phyloP scores from a whole-genome alignment of 2,888 invertebrate species.

The Protodeltote pygarga region DNA sequence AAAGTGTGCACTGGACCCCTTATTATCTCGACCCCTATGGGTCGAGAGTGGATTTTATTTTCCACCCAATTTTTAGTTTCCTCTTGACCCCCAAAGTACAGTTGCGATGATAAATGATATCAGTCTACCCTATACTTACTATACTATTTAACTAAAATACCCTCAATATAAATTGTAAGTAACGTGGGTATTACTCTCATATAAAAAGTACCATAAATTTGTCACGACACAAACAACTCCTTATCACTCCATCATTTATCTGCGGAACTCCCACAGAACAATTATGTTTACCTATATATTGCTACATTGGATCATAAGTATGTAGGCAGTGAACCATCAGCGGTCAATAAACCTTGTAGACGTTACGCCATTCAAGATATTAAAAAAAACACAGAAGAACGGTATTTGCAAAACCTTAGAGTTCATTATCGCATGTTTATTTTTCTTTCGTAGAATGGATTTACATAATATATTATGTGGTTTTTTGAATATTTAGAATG shows the following conservation, averaged over 20 bases:
- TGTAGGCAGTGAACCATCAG: constrained; percentile 39
- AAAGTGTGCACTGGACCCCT: too few relatives aligned
- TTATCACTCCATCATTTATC: constrained; percentile 13
- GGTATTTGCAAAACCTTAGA: constrained; percentile 36
- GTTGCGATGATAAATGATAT: too few relatives aligned
- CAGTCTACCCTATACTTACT: too few relatives aligned
- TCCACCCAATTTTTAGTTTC: too few relatives aligned
- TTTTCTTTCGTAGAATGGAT: constrained; percentile 8
- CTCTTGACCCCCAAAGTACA: too few relatives aligned
- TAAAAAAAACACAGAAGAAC: constrained; percentile 34
- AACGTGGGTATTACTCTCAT: too few relatives aligned
- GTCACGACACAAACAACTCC: constrained; percentile 8
- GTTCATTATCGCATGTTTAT: constrained; percentile 24
- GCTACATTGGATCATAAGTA: constrained; percentile 28
- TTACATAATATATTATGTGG: constrained; percentile 12
- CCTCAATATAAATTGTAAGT: too few relatives aligned
- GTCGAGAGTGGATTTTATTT: too few relatives aligned
- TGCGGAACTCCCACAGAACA: constrained; percentile 11
- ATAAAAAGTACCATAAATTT: constrained; percentile 10
- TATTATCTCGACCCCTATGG: too few relatives aligned
- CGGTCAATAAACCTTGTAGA: constrained; percentile 39
- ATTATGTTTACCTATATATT: constrained; percentile 42
- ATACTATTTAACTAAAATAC: too few relatives aligned
- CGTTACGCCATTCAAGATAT: constrained; percentile 37
- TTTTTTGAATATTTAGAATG: constrained; percentile 3